A percentile compares a stretch with the other conserved stretches of the same genome.
phyloP scores from a whole-genome alignment of 2,797 vertebrate genomes.

The Bradypodion ventrale region DNA sequence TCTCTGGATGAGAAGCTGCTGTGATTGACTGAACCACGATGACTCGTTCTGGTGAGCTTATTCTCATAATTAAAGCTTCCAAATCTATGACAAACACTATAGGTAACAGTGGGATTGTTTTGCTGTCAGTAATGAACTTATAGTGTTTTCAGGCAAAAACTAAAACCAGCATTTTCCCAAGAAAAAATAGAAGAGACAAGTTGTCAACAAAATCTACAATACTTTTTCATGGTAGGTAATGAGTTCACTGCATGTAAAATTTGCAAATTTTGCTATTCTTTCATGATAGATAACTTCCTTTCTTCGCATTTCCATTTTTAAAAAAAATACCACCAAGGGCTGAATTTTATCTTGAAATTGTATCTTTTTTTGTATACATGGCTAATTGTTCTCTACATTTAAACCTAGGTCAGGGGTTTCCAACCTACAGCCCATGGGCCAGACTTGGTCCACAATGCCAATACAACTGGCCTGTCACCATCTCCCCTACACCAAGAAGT shows the following conservation, averaged over 20 bases:
- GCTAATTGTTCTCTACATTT: background rate
- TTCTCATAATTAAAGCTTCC: background rate
- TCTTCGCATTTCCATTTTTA: background rate
- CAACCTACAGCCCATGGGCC: too few species aligned
- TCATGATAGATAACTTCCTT: background rate
- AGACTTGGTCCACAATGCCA: too few species aligned
- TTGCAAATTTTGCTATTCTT: background rate
- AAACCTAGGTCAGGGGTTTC: too few species aligned
- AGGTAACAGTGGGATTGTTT: background rate
- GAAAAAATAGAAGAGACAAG: background rate
- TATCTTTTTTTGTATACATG: background rate
- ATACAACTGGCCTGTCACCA: too few species aligned
- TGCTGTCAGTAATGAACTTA: slow-evolving; percentile 11
- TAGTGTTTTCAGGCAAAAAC: background rate
- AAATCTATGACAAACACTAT: background rate
- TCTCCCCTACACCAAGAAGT: too few species aligned
- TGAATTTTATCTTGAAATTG: background rate
- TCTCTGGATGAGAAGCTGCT: too few species aligned
- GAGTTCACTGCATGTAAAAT: background rate
- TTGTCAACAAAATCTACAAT: slow-evolving; percentile 17
- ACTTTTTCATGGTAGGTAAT: background rate
- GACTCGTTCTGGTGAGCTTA: too few species aligned
- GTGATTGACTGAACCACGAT: too few species aligned
- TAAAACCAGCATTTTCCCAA: background rate
- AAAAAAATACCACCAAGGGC: background rate